phyloP scores from a whole-genome alignment of 1,140 invertebrate genomes.

The Lepidostoma basale region DNA sequence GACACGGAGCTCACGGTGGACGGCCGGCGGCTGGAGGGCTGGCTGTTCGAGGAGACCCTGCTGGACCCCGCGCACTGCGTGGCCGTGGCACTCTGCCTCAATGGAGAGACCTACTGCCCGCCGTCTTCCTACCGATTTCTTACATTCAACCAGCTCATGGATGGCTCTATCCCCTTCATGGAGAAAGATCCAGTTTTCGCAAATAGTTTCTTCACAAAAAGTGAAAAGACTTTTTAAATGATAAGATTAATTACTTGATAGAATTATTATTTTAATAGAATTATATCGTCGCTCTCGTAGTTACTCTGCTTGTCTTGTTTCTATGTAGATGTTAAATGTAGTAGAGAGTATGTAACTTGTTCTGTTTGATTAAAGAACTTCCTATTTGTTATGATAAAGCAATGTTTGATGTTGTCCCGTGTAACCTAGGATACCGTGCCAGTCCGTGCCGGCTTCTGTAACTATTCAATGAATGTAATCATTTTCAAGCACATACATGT shows the following conservation, averaged over 20 bases:
- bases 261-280: no score
- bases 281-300: no score
- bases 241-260: no score
- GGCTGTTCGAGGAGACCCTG: conserved; percentile 87
- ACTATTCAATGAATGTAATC: not conserved
- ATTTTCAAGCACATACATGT: not conserved
- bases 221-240: conserved; percentile 52
- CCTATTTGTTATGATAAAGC: not conserved
- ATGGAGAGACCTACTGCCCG: conserved; percentile 35
- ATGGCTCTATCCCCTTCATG: conserved; percentile 59
- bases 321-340: no score
- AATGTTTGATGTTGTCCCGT: conserved; percentile 4
- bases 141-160: conserved; percentile 63
- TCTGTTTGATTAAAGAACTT: no score
- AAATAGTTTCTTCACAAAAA: conserved; percentile 60
- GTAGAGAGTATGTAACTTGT: no score
- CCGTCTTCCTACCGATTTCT: conserved; percentile 56
- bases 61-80: conserved; percentile 82
- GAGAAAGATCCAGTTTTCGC: conserved; percentile 63
- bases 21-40: conserved; percentile 66
- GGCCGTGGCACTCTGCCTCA: conserved; percentile 69
- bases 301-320: no score
- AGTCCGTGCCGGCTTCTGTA: conserved; percentile 5
- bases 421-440: not conserved
- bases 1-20: conserved; percentile 75